Conservation (phyloP, 2,888 invertebrate species). For the Drosophila suboccidentalis region DNA sequence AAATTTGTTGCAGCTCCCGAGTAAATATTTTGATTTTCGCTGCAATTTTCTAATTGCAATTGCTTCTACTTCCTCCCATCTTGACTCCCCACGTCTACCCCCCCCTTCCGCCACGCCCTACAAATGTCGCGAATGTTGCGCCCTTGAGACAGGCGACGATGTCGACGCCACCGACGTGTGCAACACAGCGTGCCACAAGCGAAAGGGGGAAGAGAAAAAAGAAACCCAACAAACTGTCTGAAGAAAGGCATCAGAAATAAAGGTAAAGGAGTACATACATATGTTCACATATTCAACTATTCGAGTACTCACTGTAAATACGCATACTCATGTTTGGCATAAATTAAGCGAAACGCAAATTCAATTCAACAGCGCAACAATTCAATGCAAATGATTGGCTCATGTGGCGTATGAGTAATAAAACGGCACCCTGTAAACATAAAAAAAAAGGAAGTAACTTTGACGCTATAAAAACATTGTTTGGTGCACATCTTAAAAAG, state of each 20-base stretch:
- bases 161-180: conserved; percentile 38
- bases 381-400: conserved; percentile 31
- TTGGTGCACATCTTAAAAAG: not conserved
- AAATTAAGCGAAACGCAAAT: conserved; percentile 37
- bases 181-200: conserved; percentile 33
- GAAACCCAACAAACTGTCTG: not conserved
- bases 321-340: conserved; percentile 6
- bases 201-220: not conserved
- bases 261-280: not conserved
- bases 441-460: not conserved
- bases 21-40: conserved; percentile 35
- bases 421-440: conserved; percentile 11
- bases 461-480: no score
- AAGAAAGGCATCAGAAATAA: conserved; percentile 1
- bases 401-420: conserved; percentile 32
- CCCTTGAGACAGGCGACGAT: conserved; percentile 58
- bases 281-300: not conserved
- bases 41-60: conserved; percentile 30
- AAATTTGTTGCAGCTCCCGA: not conserved
- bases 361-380: conserved; percentile 21
- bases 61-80: not conserved
- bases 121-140: conserved; percentile 40
- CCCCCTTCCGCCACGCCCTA: not conserved
- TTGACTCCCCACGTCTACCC: not conserved
- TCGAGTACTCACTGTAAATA: conserved; percentile 12